Percentiles rank a stretch among this genome's conserved stretches.
These are phyloP conservation scores for Cavia porcellus DNA, from an alignment of 2,113 vertebrate genomes.

Conservation along the genomic window DNA sequence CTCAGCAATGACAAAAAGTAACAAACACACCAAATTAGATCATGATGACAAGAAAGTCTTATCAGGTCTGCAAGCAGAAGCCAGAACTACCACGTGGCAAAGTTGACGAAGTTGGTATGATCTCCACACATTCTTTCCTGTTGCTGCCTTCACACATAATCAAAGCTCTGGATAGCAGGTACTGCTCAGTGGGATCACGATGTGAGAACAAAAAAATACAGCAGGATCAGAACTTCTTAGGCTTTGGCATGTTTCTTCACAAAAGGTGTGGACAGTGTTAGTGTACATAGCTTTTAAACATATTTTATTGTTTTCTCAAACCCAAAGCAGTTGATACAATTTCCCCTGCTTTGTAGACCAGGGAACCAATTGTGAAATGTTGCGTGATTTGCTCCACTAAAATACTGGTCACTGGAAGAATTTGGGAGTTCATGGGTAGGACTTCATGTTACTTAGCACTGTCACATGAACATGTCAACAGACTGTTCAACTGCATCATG, in stretches of 20 bases:
- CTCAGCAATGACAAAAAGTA: too few relatives aligned
- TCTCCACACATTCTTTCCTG: background rate
- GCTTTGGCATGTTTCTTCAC: background rate
- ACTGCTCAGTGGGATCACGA: too few relatives aligned
- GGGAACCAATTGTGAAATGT: background rate
- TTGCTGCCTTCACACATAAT: background rate
- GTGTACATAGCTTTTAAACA: background rate
- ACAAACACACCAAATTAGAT: background rate
- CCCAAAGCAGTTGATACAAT: background rate
- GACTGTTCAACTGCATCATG: background rate
- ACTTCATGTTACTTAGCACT: background rate
- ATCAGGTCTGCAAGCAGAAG: background rate
- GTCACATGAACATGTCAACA: background rate
- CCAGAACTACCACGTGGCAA: too few relatives aligned
- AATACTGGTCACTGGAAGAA: background rate
- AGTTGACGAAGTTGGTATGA: background rate
- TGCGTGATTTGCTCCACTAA: background rate
- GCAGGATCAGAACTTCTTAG: background rate
- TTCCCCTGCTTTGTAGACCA: background rate
- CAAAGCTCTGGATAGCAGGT: background rate
- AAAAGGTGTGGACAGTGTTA: background rate
- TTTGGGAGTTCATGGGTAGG: background rate
- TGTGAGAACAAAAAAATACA: rapidly evolving
- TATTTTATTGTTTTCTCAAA: background rate
- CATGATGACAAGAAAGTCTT: background rate